Evolutionary conservation across 1,140 invertebrate species (phyloP), one percentile per base, ranked within the genome.

Genomic region (Physella acuta): DNA sequence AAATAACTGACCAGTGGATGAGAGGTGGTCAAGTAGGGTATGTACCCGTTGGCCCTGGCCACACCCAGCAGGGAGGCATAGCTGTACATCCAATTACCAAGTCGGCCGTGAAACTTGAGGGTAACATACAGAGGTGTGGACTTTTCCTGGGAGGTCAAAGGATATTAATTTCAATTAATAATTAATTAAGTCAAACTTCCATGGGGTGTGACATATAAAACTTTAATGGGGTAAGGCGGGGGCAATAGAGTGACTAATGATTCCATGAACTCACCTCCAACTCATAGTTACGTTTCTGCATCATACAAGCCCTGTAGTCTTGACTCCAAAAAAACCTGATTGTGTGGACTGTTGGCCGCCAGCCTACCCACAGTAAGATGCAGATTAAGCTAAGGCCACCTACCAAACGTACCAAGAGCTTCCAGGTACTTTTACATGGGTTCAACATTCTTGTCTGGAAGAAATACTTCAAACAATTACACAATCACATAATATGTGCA

Each of bases 81-180:
- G 20, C 36, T 28, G 36, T n/a, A 68, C 52, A 68, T 56, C 65
- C 65, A 68, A 26, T 68, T 68, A 28, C 65, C 65, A 14, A 58
- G n/a, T 52, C 65, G 30, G 14, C 65, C 65, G 44, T 68, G 65
- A 36, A 33, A 36, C 11, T 2, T 20, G 28, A 58, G 11, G 16
- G 65, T 68, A 4, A 68, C 65, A 68, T 58, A 68, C 17, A 59
- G n/a, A 26, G 63, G 63, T 5, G 37, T 28, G 44, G 61, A n/a
- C 5, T 24, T 26, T 37, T 52, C 61, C 61, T 63, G 39, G n/a
- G n/a, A 37, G 39, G 56, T 11, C 53, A 60, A 60, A 31, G 33
- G 16, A 31, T 30, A 31, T 16, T 5, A 36, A 14, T 36, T 33
- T 3, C 8, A 24, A 36, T 11, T 8, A 11, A 11, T 11, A 34